Evolutionary conservation across 1,140 invertebrate genomes (phyloP).

Genomic region (Brachionus rotundiformis): DNA sequence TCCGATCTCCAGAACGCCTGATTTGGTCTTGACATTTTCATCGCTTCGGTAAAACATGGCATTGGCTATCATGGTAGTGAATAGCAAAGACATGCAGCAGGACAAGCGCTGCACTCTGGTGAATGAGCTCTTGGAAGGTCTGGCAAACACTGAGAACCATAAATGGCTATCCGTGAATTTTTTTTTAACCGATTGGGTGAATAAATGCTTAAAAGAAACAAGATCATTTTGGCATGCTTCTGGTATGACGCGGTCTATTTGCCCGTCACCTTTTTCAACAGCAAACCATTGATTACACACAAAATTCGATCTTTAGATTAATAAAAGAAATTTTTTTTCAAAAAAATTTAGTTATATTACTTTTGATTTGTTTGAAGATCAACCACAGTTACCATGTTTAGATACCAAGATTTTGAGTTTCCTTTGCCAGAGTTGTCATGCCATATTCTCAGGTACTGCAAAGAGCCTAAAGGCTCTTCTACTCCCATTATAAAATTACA

Average conservation of each 20-base stretch:
- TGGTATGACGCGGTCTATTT: constrained; percentile 63
- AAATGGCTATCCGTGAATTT: constrained; percentile 64
- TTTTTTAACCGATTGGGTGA: constrained; percentile 62
- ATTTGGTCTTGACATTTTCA: constrained; percentile 29
- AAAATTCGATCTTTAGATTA: constrained; percentile 62
- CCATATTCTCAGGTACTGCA: constrained; percentile 63
- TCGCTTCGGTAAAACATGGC: constrained; percentile 63
- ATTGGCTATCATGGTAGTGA: constrained; percentile 65
- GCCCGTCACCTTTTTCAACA: constrained; percentile 63
- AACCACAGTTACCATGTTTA: constrained; percentile 61
- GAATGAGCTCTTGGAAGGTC: constrained; percentile 63
- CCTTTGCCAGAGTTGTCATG: constrained; percentile 63
- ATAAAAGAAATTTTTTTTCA: too few species aligned
- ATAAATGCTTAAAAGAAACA: constrained; percentile 63
- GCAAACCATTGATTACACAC: constrained; percentile 62
- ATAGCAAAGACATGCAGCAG: constrained; percentile 62
- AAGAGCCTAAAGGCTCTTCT: constrained; percentile 58
- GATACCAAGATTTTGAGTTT: constrained; percentile 61
- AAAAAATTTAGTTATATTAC: too few species aligned
- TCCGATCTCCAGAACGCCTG: constrained; percentile 32
- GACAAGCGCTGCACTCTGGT: constrained; percentile 63
- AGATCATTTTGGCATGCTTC: constrained; percentile 62
- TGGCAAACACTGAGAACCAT: constrained; percentile 62
- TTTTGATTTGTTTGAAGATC: constrained; percentile 63
- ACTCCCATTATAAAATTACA: constrained; percentile 61